These are phyloP conservation scores for Theonella swinhoei DNA, from an alignment of 37 sponge, comb jelly and placozoan genomes.

Conservation along the genomic window DNA sequence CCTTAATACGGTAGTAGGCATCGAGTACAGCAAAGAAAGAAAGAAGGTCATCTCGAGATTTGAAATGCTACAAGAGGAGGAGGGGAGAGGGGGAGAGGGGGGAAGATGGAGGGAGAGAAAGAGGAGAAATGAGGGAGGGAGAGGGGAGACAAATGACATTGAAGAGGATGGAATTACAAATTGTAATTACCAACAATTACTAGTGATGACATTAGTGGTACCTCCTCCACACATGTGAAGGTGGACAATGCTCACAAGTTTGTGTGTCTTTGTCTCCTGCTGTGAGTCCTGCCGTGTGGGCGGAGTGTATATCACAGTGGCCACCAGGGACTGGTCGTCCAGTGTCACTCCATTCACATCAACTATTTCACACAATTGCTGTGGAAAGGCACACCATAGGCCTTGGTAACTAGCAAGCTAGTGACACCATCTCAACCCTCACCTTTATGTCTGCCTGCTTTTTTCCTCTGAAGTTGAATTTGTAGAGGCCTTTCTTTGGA, in stretches of 20 bases:
- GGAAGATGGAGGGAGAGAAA: slow-evolving; percentile 6
- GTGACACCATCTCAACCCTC: not conserved
- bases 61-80: slow-evolving; percentile 16
- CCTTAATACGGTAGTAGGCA: slow-evolving; percentile 46
- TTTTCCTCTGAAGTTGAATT: not conserved
- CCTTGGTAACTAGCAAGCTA: no score
- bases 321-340: not conserved
- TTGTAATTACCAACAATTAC: no score
- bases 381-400: not conserved
- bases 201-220: no score
- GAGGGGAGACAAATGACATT: not conserved
- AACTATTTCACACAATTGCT: not conserved
- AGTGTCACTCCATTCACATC: not conserved
- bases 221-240: no score
- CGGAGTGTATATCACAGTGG: not conserved
- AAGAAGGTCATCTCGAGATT: slow-evolving; percentile 11
- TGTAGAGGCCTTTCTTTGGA: slow-evolving; percentile 21
- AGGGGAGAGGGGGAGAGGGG: not conserved
- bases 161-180: no score
- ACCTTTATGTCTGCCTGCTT: slow-evolving; percentile 1
- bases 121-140: not conserved
- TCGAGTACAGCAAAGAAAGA: slow-evolving; percentile 46
- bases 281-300: no score
- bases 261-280: no score
- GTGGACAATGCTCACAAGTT: no score